These are phyloP conservation scores for Emydocephalus ijimae DNA, from an alignment of 2,113 vertebrate genomes.

Conservation along the genomic window DNA sequence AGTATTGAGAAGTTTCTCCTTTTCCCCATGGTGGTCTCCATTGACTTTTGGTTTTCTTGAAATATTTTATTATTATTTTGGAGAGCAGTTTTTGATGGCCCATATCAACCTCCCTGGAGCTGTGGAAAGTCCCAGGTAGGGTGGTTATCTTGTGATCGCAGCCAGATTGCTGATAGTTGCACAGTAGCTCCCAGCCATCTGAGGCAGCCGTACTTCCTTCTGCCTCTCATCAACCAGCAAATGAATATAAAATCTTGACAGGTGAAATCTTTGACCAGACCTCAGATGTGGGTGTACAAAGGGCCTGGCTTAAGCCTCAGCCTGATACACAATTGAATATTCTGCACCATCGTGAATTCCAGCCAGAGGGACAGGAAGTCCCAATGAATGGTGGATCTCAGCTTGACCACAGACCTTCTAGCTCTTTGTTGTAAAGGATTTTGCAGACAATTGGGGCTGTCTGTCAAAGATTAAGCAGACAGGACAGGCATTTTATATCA, in stretches of 20 bases:
- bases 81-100: slow-evolving; percentile 39
- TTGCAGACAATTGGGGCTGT: slow-evolving; percentile 82
- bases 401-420: slow-evolving; percentile 70
- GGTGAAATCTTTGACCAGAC: slow-evolving; percentile 81
- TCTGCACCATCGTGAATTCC: slow-evolving; percentile 91
- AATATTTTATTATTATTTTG: slow-evolving; percentile 28
- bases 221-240: slow-evolving; percentile 73
- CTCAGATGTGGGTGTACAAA: slow-evolving; percentile 79
- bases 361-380: slow-evolving; percentile 82
- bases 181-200: slow-evolving; percentile 65
- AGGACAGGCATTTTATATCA: slow-evolving; percentile 78
- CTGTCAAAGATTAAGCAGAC: slow-evolving; percentile 86
- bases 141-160: slow-evolving; percentile 56
- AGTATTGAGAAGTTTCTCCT: background rate
- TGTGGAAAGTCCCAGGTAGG: slow-evolving; percentile 44
- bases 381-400: slow-evolving; percentile 68
- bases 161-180: slow-evolving; percentile 70
- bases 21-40: slow-evolving; percentile 36
- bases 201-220: slow-evolving; percentile 68
- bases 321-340: slow-evolving; percentile 79
- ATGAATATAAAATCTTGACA: slow-evolving; percentile 83
- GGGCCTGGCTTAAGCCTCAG: slow-evolving; percentile 73
- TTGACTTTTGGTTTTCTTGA: slow-evolving; percentile 10
- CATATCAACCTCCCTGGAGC: slow-evolving; percentile 41
- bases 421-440: slow-evolving; percentile 85